Conservation (phyloP, 2,888 invertebrate species). For the Bunonema sp. region DNA sequence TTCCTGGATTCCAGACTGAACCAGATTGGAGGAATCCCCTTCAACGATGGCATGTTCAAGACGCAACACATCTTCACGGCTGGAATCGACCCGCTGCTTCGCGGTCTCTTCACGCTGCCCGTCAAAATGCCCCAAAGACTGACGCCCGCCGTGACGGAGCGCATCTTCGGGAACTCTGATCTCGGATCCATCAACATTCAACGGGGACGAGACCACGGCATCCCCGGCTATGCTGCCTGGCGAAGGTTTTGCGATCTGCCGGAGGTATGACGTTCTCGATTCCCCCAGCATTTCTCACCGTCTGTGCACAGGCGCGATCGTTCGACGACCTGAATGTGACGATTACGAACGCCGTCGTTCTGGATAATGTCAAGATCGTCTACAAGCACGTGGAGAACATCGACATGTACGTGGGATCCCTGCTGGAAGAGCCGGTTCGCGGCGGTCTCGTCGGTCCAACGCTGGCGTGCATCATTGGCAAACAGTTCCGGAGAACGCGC, state of each 20-base stretch:
- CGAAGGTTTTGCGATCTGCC: conserved; percentile 62
- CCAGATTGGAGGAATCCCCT: conserved; percentile 34
- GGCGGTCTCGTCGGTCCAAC: conserved; percentile 50
- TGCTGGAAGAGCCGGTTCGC: conserved; percentile 47
- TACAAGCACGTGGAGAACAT: conserved; percentile 53
- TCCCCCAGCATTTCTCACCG: conserved; percentile 10
- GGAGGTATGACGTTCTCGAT: conserved; percentile 8
- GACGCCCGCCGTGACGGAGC: conserved; percentile 81
- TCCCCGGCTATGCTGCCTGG: conserved; percentile 70
- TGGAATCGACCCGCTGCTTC: conserved; percentile 83
- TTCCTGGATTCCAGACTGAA: conserved; percentile 37
- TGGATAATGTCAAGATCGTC: conserved; percentile 63
- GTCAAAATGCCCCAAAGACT: conserved; percentile 63
- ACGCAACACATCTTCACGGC: conserved; percentile 23
- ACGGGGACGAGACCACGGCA: conserved; percentile 70
- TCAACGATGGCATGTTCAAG: conserved; percentile 37
- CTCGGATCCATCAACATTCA: conserved; percentile 90
- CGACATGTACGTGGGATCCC: conserved; percentile 50
- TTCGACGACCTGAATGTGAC: conserved; percentile 64
- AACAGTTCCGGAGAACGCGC: conserved; percentile 48
- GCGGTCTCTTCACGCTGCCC: conserved; percentile 73
- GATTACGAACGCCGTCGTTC: conserved; percentile 60
- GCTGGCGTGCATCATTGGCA: conserved; percentile 48
- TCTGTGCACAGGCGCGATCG: no score
- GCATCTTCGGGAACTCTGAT: conserved; percentile 60